phyloP scores from a whole-genome alignment of 2,888 invertebrate genomes.

The Phymatocera aterrima region DNA sequence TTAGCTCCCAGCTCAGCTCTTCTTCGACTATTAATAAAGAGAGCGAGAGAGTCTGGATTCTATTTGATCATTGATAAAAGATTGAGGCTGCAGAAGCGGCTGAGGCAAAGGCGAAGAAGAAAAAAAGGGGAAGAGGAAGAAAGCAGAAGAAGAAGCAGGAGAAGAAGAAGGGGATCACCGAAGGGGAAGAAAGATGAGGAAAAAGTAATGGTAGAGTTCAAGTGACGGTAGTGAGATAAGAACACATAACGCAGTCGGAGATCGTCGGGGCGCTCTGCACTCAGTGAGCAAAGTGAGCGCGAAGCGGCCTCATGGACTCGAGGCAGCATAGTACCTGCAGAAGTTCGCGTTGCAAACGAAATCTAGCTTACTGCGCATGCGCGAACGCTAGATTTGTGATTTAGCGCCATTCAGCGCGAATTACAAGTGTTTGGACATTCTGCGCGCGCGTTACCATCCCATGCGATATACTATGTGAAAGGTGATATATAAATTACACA shows the following conservation, averaged over 20 bases:
- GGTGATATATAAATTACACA: background rate
- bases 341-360: too few relatives aligned
- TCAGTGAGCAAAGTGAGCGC: background rate
- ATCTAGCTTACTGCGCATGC: constrained; percentile 6
- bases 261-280: background rate
- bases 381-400: background rate
- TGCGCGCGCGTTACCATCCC: background rate
- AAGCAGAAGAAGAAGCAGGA: constrained; percentile 15
- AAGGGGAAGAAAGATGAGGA: background rate
- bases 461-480: background rate
- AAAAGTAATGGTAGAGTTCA: constrained; percentile 38
- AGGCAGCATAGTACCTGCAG: background rate
- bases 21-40: too few relatives aligned
- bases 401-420: background rate
- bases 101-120: background rate
- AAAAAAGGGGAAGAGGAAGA: background rate
- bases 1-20: background rate
- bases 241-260: constrained; percentile 30
- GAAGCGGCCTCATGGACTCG: too few relatives aligned
- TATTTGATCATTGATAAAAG: background rate
- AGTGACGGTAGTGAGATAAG: constrained; percentile 36
- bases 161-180: constrained; percentile 3
- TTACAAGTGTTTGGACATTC: too few relatives aligned
- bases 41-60: constrained; percentile 1
- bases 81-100: background rate